Evolutionary conservation across 2,797 vertebrate species (phyloP).

Genomic region (Pyrocephalus nanus): DNA sequence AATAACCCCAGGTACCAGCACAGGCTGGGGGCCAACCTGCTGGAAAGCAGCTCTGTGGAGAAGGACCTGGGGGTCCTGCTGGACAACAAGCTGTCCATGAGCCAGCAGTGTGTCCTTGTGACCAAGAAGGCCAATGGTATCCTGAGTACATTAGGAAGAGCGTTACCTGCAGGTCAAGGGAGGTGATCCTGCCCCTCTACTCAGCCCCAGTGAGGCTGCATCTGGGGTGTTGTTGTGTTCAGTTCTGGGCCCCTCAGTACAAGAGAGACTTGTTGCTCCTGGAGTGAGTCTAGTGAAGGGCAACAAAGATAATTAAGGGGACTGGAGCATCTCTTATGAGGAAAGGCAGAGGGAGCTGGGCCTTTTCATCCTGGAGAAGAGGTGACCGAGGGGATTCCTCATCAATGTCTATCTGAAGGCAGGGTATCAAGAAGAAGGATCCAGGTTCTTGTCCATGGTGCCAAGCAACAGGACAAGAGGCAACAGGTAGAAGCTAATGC

Average conservation of each 20-base stretch:
- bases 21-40: not conserved
- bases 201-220: not conserved
- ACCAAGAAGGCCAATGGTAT: not conserved
- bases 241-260: not conserved
- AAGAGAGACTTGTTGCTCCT: not conserved
- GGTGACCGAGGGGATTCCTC: not conserved
- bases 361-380: not conserved
- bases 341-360: not conserved
- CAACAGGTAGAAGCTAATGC: not conserved
- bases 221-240: not conserved
- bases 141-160: not conserved
- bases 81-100: fast-evolving
- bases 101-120: not conserved
- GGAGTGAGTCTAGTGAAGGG: fast-evolving
- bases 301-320: fast-evolving
- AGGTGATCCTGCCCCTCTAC: not conserved
- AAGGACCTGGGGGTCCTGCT: fast-evolving
- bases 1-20: not conserved
- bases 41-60: not conserved
- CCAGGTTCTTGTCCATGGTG: not conserved
- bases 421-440: not conserved
- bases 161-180: not conserved
- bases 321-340: fast-evolving
- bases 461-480: not conserved
- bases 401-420: not conserved